phyloP scores from a whole-genome alignment of 2,888 invertebrate species.

The Orthosia incerta region DNA sequence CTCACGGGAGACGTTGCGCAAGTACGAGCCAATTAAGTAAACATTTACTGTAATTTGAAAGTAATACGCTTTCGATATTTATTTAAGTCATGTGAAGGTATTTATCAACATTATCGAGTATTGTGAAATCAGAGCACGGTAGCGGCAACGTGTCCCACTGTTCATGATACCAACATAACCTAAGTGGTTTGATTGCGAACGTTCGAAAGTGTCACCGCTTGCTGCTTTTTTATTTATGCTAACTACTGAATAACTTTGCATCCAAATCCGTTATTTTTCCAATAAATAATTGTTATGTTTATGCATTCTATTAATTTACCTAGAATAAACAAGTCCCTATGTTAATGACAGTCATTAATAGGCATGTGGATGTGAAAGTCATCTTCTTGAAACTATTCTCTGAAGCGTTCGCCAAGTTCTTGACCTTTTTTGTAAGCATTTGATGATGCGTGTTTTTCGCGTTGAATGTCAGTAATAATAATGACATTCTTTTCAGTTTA shows the following conservation, averaged over 20 bases:
- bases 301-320: constrained; percentile 4
- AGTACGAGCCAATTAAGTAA: constrained; percentile 51
- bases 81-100: constrained; percentile 42
- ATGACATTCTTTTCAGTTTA: neutral
- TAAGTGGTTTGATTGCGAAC: constrained; percentile 6
- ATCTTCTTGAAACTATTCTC: neutral
- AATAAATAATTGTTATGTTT: constrained; percentile 14
- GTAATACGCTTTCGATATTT: constrained; percentile 56
- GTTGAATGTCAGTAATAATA: neutral
- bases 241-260: constrained; percentile 39
- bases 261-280: constrained; percentile 14
- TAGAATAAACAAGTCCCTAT: constrained; percentile 7
- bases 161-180: constrained; percentile 30
- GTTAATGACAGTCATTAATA: constrained; percentile 4
- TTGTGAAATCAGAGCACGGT: constrained; percentile 45
- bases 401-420: neutral
- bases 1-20: constrained; percentile 33
- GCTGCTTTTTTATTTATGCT: constrained; percentile 26
- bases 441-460: too few species aligned
- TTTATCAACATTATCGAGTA: constrained; percentile 22
- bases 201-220: constrained; percentile 28
- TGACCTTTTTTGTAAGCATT: neutral
- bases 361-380: constrained; percentile 19
- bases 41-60: constrained; percentile 56
- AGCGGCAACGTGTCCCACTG: constrained; percentile 5